phyloP scores from a whole-genome alignment of 2,797 vertebrate species.

The Cryptoprocta ferox region DNA sequence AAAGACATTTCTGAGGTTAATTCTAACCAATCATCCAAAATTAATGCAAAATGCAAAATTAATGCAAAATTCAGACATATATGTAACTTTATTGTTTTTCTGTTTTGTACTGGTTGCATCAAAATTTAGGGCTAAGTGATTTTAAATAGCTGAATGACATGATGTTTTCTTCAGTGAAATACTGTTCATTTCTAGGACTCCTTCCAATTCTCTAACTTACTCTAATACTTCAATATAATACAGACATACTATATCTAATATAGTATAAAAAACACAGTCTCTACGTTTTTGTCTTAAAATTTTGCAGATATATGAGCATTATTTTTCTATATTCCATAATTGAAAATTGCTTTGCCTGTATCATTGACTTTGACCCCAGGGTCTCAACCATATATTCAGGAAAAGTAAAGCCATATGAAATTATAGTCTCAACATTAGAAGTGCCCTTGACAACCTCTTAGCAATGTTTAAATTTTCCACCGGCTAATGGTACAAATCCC shows the following conservation, averaged over 20 bases:
- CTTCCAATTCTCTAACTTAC: neutral
- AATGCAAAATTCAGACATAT: neutral
- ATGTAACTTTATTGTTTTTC: neutral
- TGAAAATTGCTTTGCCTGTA: neutral
- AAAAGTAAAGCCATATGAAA: constrained; percentile 31
- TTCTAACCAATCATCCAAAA: neutral
- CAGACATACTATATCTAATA: neutral
- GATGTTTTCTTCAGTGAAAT: constrained; percentile 19
- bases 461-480: neutral
- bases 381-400: neutral
- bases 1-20: constrained; percentile 9
- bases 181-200: neutral
- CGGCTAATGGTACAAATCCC: neutral
- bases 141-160: constrained; percentile 11
- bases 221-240: neutral
- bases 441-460: neutral
- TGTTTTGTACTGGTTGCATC: neutral
- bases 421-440: neutral
- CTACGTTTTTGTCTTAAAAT: neutral
- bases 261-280: neutral
- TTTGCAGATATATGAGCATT: neutral
- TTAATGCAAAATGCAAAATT: neutral
- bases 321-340: neutral
- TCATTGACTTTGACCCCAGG: neutral
- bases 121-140: constrained; percentile 13